Base-by-base conservation (phyloP, 2,888 invertebrate species). In the Pyrgus malvae region DNA sequence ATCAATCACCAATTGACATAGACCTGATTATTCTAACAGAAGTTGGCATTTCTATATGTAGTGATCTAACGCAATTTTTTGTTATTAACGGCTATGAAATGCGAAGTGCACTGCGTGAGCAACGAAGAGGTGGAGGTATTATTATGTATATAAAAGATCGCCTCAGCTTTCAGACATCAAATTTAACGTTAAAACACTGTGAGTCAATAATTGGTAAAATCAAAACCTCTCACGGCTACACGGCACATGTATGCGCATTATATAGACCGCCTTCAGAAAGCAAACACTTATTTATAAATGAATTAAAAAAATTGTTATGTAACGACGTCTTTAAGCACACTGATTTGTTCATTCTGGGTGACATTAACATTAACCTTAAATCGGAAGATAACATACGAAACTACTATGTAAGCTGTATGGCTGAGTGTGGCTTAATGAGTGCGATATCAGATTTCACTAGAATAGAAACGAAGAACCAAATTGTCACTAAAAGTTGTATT, bases 361-460 rank as follows among this genome's bases (percentile, higher is more conserved):
- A 59, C 19, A 48, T 57, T 7, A 58, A 54, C 45, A 59, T 55
- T 9, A 33, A 57, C 23, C 9, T 46, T 1, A 46, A 37, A 9
- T 2, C 2, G 4, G 5, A 16, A 12, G 9, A 35, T 46, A 46
- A 33, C 45, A 54, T 41, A 11, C 12, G 23, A 16, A 19, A 46
- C 14, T 21, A 41, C 7, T 54, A 54, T 19, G 11, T 41, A 48
- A 54, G 7, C 16, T 23, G 8, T 6, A 4, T 54, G 21, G 38
- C 51, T 7, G 54, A 46, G 27, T 35, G 33, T 31, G 60, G 56
- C 7, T 42, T 60, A n/a, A 41, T 29, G 27, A 41, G 41, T 16
- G 56, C 35, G 12, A 58, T 56, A 11, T 46, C 56, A 9, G 50
- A 56, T 7, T 55, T 38, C 23, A 59, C 56, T 0, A 38, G 59